Conservation (phyloP, 2,113 vertebrate species). For the Motacilla alba region DNA sequence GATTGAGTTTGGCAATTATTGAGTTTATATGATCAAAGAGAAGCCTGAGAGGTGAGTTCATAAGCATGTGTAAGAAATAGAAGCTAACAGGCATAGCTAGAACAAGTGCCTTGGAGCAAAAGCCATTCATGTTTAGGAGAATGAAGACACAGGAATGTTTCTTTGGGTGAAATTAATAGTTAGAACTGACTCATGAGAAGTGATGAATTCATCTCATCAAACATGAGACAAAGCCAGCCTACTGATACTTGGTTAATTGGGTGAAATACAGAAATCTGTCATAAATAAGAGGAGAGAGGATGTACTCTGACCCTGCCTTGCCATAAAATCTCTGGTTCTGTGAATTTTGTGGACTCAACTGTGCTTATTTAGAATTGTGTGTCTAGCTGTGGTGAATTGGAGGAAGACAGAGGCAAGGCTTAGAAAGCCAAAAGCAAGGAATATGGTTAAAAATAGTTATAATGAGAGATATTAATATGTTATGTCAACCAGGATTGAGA, state of each 20-base stretch:
- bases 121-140: not conserved
- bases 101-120: constrained; percentile 15
- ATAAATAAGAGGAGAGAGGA: not conserved
- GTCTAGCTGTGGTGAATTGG: not conserved
- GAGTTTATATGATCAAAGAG: not conserved
- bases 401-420: not conserved
- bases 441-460: not conserved
- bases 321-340: not conserved
- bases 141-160: not conserved
- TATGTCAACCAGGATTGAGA: not conserved
- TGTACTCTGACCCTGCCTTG: not conserved
- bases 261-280: not conserved
- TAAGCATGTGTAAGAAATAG: not conserved
- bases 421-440: not conserved
- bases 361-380: not conserved
- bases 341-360: not conserved
- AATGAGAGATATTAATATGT: not conserved
- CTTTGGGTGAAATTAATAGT: not conserved
- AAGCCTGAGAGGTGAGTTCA: not conserved
- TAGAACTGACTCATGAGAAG: not conserved
- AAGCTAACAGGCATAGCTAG: not conserved
- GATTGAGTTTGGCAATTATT: too few relatives aligned
- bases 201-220: not conserved
- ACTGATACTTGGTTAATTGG: not conserved
- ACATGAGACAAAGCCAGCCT: not conserved